phyloP scores from a whole-genome alignment of 2,888 invertebrate genomes.

The Tipula helvola region DNA sequence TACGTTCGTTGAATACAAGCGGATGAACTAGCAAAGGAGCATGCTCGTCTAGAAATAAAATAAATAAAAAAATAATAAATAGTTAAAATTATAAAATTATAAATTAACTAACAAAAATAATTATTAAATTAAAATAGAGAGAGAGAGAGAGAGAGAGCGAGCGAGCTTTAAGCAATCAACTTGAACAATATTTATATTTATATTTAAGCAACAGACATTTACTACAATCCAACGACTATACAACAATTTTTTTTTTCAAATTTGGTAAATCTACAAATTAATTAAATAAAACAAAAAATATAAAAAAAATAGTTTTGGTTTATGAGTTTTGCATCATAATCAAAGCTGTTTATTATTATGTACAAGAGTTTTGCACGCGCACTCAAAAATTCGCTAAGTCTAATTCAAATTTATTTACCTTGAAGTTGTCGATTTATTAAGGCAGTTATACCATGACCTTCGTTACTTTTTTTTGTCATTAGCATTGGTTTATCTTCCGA shows the following conservation, averaged over 20 bases:
- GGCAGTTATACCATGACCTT: constrained; percentile 66
- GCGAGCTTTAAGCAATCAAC: not conserved
- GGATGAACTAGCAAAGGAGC: constrained; percentile 39
- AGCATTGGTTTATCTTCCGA: constrained; percentile 65
- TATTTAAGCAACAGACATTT: not conserved
- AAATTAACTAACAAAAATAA: constrained; percentile 16
- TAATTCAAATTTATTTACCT: constrained; percentile 39
- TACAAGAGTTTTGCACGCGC: not conserved
- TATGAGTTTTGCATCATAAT: not conserved
- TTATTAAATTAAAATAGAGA: not conserved
- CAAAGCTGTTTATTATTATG: not conserved
- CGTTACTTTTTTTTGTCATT: constrained; percentile 54
- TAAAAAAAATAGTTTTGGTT: not conserved
- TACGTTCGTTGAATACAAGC: constrained; percentile 7
- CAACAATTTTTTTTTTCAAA: not conserved
- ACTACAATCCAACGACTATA: not conserved
- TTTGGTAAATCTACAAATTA: not conserved
- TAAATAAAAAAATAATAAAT: constrained; percentile 22
- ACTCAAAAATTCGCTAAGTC: constrained; percentile 9
- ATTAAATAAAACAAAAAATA: not conserved
- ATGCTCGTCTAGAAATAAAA: constrained; percentile 39
- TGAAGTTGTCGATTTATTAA: constrained; percentile 63
- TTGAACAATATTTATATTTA: not conserved
- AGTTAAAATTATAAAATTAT: constrained; percentile 17
- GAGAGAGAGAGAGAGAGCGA: not conserved